These are phyloP conservation scores for Atlantisia rogersi DNA, from an alignment of 2,113 vertebrate species.

Conservation along the genomic window DNA sequence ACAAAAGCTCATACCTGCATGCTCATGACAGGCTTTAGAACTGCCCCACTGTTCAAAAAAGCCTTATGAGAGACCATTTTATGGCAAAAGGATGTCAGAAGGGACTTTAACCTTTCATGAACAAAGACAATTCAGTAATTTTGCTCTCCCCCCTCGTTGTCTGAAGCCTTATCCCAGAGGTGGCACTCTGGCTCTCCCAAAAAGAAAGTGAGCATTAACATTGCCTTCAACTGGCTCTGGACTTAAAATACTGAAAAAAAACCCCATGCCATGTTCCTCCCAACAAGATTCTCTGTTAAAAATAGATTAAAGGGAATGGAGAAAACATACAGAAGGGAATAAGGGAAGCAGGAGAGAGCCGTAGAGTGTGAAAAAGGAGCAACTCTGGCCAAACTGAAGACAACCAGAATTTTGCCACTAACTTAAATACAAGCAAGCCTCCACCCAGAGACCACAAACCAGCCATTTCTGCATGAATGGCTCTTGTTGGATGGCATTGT, in stretches of 20 bases:
- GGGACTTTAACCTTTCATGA: neutral
- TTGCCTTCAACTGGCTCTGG: conserved; percentile 1
- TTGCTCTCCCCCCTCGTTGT: neutral
- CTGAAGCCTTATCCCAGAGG: conserved; percentile 15
- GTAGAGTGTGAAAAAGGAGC: neutral
- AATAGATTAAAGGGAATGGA: conserved; percentile 50
- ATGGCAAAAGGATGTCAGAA: neutral
- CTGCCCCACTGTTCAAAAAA: neutral
- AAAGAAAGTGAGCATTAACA: neutral
- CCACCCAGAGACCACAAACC: neutral
- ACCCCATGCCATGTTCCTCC: neutral
- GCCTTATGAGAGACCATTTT: neutral
- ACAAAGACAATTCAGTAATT: neutral
- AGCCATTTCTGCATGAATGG: neutral
- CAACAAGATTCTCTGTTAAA: conserved; percentile 37
- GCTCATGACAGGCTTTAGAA: neutral
- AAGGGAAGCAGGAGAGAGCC: neutral
- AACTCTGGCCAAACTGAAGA: neutral
- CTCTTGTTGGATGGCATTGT: neutral
- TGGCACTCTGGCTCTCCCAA: neutral
- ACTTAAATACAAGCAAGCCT: conserved; percentile 14
- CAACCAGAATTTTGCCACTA: conserved; percentile 6
- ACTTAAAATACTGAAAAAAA: conserved; percentile 20
- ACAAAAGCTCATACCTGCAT: neutral
- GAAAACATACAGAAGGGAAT: neutral